Evolutionary conservation across 1,140 invertebrate genomes (phyloP).

Genomic region (Conopomorpha cramerella): DNA sequence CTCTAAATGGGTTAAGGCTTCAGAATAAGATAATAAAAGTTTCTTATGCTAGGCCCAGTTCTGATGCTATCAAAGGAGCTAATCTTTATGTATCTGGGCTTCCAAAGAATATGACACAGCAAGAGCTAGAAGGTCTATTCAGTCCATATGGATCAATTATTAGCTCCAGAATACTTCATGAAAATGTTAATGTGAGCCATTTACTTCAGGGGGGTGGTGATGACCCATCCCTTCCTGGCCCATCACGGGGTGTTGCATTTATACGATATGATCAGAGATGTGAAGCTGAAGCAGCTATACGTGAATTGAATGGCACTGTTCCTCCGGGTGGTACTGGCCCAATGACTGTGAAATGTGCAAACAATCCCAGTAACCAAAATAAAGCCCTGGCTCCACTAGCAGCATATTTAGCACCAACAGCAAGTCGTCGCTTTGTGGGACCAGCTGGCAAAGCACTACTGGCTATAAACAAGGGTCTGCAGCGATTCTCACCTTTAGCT

Average conservation of each 20-base stretch:
- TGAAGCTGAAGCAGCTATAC: constrained; percentile 65
- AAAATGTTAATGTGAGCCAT: constrained; percentile 75
- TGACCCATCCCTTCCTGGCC: constrained; percentile 47
- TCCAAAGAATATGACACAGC: constrained; percentile 84
- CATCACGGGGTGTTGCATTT: constrained; percentile 65
- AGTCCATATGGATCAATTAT: constrained; percentile 83
- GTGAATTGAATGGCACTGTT: constrained; percentile 65
- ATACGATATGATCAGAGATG: constrained; percentile 66
- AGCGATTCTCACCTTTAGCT: constrained; percentile 83
- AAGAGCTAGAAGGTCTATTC: constrained; percentile 84
- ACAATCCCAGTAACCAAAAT: constrained; percentile 66
- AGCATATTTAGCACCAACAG: constrained; percentile 57
- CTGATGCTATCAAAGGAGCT: constrained; percentile 87
- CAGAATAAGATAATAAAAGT: constrained; percentile 94
- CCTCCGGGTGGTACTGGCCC: constrained; percentile 63
- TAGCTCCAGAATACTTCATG: constrained; percentile 85
- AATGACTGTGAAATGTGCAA: constrained; percentile 66
- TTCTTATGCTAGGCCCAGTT: constrained; percentile 85
- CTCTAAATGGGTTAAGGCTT: constrained; percentile 81
- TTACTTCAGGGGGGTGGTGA: constrained; percentile 45
- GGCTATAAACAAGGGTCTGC: constrained; percentile 87
- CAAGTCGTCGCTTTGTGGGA: constrained; percentile 58
- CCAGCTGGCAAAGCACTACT: constrained; percentile 74
- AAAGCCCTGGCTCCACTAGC: constrained; percentile 55
- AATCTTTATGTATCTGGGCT: constrained; percentile 88